Base-by-base conservation (phyloP, 1,140 invertebrate genomes). In the Formica selysi region DNA sequence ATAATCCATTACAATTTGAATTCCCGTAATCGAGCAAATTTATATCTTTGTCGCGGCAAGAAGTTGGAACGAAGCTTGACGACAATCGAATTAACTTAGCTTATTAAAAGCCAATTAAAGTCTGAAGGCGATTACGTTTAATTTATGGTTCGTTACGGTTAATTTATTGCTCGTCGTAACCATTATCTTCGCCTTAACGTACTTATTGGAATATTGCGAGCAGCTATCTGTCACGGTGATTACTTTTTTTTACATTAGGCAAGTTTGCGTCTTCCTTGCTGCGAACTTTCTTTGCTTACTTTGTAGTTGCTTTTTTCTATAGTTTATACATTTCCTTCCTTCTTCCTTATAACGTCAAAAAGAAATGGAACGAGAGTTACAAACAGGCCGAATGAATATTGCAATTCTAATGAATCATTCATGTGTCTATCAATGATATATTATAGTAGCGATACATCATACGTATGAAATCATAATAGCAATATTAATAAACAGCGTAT, bases 61-160 rank as follows among this genome's bases (percentile, higher is more conserved):
- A 81, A 81, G 36, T 71, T 51, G 54, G 16, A 70, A 59, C 6
- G 7, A 81, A 81, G 22, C 36, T 57, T 22, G 51, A 70, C 36
- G 76, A 79, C 62, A 54, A 57, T 81, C 36, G 11, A 41, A 81
- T 81, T 71, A 81, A 59, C 79, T 67, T 73, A 19, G 26, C 54
- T 81, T 59, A 81, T 71, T 71, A 81, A 88, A 64, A 65, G 48
- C 48, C 76, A 89, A 89, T 89, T 89, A 89, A 83, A 89, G 84
- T 89, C 88, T 73, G 64, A 59, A 76, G 59, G 59, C 48, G 70
- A 79, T 85, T 76, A 48, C 64, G n/a, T 74, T 41, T 70, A 85
- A 89, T 89, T 89, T 76, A 89, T 85, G 87, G 76, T 68, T 78
- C 51, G 38, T 81, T 89, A 61, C 57, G 73, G 54, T 51, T 76